These are phyloP conservation scores for Polypterus bichir DNA, from an alignment of 2,113 vertebrate species.

Conservation along the genomic window DNA sequence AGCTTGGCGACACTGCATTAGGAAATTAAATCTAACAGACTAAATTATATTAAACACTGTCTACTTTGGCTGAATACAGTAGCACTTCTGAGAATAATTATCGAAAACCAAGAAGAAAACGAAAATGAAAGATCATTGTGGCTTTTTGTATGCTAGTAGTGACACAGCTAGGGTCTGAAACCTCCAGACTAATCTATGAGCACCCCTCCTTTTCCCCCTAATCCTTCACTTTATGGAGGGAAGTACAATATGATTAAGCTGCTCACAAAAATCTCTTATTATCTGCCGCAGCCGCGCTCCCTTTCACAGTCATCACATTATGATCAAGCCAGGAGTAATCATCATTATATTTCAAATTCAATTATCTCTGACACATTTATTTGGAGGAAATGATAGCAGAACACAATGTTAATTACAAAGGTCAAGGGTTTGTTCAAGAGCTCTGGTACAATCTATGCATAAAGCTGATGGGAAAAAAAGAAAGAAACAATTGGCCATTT, in stretches of 20 bases:
- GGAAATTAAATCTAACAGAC: neutral
- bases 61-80: constrained; percentile 6
- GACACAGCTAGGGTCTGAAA: neutral
- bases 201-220: neutral
- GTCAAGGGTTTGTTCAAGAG: neutral
- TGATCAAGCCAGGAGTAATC: neutral
- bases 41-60: constrained; percentile 7
- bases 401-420: constrained; percentile 3
- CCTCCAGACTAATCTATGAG: constrained; percentile 4
- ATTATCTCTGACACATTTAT: constrained; percentile 7
- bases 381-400: neutral
- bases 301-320: constrained; percentile 2
- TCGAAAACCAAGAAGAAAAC: constrained; percentile 14
- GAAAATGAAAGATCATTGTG: constrained; percentile 11
- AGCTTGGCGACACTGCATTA: too few relatives aligned
- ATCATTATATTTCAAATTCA: constrained; percentile 3
- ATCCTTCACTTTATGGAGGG: neutral
- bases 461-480: neutral
- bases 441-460: neutral
- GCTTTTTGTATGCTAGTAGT: constrained; percentile 8
- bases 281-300: neutral
- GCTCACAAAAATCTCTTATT: neutral
- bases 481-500: neutral
- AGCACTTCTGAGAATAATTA: constrained; percentile 22
- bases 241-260: neutral